Evolutionary conservation across 1,140 invertebrate genomes (phyloP).

Genomic region (Leptinotarsa defecta): DNA sequence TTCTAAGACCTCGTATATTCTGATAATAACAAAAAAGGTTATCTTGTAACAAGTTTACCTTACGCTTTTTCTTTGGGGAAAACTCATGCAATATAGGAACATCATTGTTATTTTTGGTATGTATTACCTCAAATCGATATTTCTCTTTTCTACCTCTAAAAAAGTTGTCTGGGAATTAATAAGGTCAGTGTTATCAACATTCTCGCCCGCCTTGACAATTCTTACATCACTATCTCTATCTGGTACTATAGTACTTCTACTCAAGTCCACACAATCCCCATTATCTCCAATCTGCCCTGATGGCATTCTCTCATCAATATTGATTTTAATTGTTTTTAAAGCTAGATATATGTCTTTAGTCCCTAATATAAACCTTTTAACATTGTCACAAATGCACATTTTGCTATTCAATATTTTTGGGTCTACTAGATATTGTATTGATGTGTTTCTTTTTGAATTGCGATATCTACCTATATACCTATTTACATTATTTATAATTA

Average conservation of each 20-base stretch:
- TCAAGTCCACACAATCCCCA: not conserved
- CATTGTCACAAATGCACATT: constrained; percentile 8
- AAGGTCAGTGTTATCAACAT: not conserved
- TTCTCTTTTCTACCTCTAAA: constrained; percentile 3
- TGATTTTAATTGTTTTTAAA: not conserved
- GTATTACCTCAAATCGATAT: constrained; percentile 1
- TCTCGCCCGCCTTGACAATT: not conserved
- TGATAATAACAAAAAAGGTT: no score
- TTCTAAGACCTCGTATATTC: no score
- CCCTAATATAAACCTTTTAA: not conserved
- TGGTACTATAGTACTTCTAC: not conserved
- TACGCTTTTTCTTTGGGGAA: not conserved
- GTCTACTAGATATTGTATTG: not conserved
- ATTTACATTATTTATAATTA: no score
- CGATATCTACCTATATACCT: no score
- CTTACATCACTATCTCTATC: constrained; percentile 8
- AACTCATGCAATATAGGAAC: not conserved
- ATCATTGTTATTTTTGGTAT: not conserved
- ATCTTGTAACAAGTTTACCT: no score
- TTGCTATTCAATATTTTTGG: constrained; percentile 5
- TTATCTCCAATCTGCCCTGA: not conserved
- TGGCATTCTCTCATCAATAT: not conserved
- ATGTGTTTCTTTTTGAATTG: constrained; percentile 13
- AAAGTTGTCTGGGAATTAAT: not conserved
- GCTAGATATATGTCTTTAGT: not conserved